Base-by-base conservation (phyloP, 2,113 vertebrate species). In the Mustelus asterias region DNA sequence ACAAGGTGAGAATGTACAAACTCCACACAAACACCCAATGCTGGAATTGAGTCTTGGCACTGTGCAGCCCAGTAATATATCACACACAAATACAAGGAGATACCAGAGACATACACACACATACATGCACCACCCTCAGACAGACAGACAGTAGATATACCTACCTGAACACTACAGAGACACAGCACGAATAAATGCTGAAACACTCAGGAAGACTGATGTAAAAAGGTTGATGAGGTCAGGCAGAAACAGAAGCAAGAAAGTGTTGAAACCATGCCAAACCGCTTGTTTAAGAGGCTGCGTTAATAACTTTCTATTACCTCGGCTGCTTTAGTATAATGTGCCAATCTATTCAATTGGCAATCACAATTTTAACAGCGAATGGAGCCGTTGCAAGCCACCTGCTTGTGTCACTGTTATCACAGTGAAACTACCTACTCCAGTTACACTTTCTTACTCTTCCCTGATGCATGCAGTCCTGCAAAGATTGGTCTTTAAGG, bases 291-390 rank as follows among this genome's bases (percentile, higher is more conserved):
- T 90, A 33, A 90, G 10, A 60, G 22, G 48, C 44, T 54, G 48
- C 58, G 48, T 54, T 89, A 89, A 89, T 89, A 89, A 89, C 86
- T 89, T 89, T 54, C 86, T 89, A 89, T 58, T 89, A 89, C 10
- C 48, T 58, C 0, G 48, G 48, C 48, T 58, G 20, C 20, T 88
- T 88, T 48, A 54, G 44, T 24, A 88, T 48, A 89, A 89, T 89
- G 86, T 89, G 44, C 24, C 76, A 58, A 14, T 58, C 48, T 33
- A 13, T 58, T 89, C 11, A 63, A 63, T 13, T 58, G 44, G 1
- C 22, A 13, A 54, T 89, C 48, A 88, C 37, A 48, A 48, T 88
- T 88, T 88, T 22, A 48, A 88, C 85, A 88, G 18, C 10, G 2
- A 58, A 89, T 29, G 86, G 24, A 10, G 24, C 85, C 18, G 29